Evolutionary conservation across 2,113 vertebrate genomes (phyloP), one percentile per base, ranked within the genome.

Genomic region (Peromyscus californicus): DNA sequence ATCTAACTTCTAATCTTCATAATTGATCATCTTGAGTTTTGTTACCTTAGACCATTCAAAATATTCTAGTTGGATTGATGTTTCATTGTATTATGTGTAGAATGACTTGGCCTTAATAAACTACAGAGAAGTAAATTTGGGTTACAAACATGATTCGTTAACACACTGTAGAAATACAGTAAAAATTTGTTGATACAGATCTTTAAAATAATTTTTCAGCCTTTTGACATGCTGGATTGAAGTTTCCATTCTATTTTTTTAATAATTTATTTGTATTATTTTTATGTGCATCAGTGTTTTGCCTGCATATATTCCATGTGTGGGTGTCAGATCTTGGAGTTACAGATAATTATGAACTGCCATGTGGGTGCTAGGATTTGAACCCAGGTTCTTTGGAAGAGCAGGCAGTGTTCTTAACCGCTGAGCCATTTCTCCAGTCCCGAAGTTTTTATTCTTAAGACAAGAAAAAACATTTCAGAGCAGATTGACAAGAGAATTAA

Each of bases 41-140:
- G 70, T 88, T 96, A 94, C 33, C 54, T 91, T 88, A 70, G 67
- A 82, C 87, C 19, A 79, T 95, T 96, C 36, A 93, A 95, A 96
- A 76, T 74, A 95, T 97, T 90, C 16, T 92, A 80, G 92, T 96
- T 80, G 86, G 54, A 82, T 72, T 91, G 26, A 89, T 84, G 80
- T 92, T 94, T 22, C 26, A 51, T 1, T 96, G 39, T 84, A 31
- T 97, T 95, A 72, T 33, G 17, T 63, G 16, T 89, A 74, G 76
- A 92, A 33, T 86, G 54, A 96, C 42, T 95, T 96, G 84, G 89
- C 42, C 82, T 97, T 90, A 45, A 54, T 57, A 87, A 89, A 74
- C 39, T 92, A 76, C n/a, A 48, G 91, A 95, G 48, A 96, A 93
- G 89, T 76, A 61, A 51, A 54, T 88, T n/a, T 80, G 42, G 57